These are phyloP conservation scores for Choloepus hoffmanni DNA, from an alignment of 2,113 vertebrate genomes.

Conservation along the genomic window DNA sequence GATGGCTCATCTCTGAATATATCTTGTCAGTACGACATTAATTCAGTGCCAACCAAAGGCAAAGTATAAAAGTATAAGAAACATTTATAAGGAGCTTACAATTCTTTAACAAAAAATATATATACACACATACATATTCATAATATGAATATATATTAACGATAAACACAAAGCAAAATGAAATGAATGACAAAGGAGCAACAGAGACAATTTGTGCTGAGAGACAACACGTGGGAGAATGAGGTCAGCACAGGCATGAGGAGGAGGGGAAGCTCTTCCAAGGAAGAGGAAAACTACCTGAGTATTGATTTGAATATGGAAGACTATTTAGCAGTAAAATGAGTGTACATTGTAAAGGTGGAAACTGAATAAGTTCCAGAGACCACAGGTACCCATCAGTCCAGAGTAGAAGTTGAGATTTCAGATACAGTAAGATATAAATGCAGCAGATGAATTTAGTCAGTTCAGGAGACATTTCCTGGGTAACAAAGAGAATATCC, in stretches of 20 bases:
- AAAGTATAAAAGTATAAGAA: neutral
- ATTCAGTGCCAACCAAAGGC: neutral
- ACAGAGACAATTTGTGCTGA: neutral
- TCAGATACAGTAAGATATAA: neutral
- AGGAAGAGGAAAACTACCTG: neutral
- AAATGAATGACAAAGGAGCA: neutral
- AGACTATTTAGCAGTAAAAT: neutral
- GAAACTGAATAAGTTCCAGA: neutral
- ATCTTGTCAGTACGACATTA: neutral
- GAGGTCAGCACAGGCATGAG: neutral
- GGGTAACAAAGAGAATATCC: neutral
- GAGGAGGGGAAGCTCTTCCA: neutral
- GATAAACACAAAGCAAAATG: constrained; percentile 3
- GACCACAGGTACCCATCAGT: neutral
- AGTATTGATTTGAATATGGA: neutral
- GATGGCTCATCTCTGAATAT: constrained; percentile 21
- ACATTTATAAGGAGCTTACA: neutral
- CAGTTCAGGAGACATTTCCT: neutral
- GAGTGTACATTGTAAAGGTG: neutral
- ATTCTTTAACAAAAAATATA: neutral
- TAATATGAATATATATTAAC: neutral
- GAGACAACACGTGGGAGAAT: neutral
- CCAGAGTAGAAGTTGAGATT: neutral
- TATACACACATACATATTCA: neutral
- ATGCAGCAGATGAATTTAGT: neutral